These are phyloP conservation scores for Periophthalmus modestus DNA, from an alignment of 2,113 vertebrate genomes.

Conservation along the genomic window DNA sequence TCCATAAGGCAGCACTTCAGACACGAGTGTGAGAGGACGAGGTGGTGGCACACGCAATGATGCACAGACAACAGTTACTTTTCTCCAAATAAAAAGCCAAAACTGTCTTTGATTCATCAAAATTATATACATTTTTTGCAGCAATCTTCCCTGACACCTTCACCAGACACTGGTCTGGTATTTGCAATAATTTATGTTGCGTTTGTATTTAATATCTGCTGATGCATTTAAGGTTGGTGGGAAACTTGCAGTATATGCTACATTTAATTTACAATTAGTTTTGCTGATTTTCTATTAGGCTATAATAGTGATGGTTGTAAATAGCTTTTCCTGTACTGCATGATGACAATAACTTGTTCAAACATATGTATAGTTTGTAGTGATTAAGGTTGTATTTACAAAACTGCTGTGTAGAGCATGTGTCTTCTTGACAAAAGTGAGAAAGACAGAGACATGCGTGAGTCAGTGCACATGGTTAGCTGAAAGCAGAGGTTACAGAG, in stretches of 20 bases:
- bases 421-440: not conserved
- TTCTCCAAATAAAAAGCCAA: not conserved
- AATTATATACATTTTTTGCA: conserved; percentile 13
- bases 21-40: conserved; percentile 33
- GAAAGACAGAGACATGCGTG: conserved; percentile 31
- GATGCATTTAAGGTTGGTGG: not conserved
- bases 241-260: not conserved
- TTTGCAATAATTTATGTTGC: not conserved
- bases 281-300: not conserved
- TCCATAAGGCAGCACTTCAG: conserved; percentile 68
- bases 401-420: not conserved
- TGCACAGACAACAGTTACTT: too few relatives aligned
- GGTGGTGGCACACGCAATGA: conserved; percentile 4
- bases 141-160: conserved; percentile 9
- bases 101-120: not conserved
- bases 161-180: not conserved
- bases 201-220: not conserved
- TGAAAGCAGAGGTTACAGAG: conserved; percentile 18
- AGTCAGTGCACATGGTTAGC: conserved; percentile 42
- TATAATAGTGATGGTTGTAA: not conserved
- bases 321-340: not conserved
- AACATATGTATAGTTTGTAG: not conserved
- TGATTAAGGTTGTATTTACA: not conserved
- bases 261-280: not conserved
- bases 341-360: not conserved